Conservation (phyloP, 2,888 invertebrate species). For the Drosophila monieri region DNA sequence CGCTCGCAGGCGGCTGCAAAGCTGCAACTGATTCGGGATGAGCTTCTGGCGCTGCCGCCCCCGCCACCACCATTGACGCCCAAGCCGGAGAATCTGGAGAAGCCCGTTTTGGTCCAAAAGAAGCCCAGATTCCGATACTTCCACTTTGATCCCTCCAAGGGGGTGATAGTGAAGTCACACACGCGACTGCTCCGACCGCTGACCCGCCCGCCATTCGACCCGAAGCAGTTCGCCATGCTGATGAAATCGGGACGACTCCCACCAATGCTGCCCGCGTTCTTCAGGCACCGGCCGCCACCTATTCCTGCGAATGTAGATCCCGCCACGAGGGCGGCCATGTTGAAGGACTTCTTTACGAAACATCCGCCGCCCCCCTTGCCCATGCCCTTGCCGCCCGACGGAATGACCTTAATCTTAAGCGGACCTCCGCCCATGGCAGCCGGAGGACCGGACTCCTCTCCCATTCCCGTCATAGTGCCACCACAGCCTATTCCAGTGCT, state of each 20-base stretch:
- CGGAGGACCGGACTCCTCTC: not conserved
- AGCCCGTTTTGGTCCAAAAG: constrained; percentile 76
- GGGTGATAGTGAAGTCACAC: constrained; percentile 79
- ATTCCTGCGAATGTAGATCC: constrained; percentile 53
- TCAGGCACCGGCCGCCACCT: constrained; percentile 68
- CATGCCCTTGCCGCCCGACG: constrained; percentile 12
- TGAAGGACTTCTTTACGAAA: constrained; percentile 65
- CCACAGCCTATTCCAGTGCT: constrained; percentile 34
- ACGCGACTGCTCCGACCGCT: constrained; percentile 74
- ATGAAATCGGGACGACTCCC: constrained; percentile 53
- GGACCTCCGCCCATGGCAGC: constrained; percentile 71
- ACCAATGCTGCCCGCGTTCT: constrained; percentile 40
- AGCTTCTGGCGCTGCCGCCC: constrained; percentile 50
- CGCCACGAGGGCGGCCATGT: constrained; percentile 53
- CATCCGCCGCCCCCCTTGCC: constrained; percentile 52
- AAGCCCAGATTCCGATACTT: constrained; percentile 79
- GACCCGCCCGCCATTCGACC: constrained; percentile 76
- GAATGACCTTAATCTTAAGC: constrained; percentile 67
- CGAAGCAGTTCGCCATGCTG: constrained; percentile 72
- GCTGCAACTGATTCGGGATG: constrained; percentile 44
- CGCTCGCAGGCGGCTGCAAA: constrained; percentile 51
- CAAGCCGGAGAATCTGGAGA: constrained; percentile 71
- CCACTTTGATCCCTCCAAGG: constrained; percentile 80
- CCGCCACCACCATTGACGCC: constrained; percentile 77
- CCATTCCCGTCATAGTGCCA: constrained; percentile 17